Evolutionary conservation across 2,797 vertebrate species (phyloP).

Genomic region (Lemur catta): DNA sequence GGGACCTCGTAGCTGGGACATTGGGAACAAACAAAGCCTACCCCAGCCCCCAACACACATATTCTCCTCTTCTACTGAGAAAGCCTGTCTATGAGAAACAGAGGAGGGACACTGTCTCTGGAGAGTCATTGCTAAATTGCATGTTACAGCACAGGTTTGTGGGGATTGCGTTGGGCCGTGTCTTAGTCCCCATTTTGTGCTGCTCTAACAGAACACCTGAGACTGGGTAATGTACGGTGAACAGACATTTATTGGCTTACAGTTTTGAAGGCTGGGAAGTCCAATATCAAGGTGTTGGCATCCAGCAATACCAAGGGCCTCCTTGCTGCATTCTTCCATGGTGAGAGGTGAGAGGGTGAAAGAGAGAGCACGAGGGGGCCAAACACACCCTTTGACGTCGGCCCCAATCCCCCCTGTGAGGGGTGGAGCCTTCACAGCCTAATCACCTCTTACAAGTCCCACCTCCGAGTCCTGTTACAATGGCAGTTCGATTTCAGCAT

Average conservation of each 20-base stretch:
- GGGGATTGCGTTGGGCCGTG: too few species aligned
- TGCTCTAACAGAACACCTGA: background rate
- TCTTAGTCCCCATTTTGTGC: too few species aligned
- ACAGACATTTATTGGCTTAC: background rate
- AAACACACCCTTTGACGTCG: background rate
- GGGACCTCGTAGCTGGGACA: background rate
- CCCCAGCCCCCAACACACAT: rapidly evolving
- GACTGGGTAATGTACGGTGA: background rate
- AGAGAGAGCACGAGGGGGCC: background rate
- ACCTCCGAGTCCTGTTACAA: background rate
- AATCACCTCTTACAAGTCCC: background rate
- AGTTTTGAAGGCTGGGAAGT: background rate
- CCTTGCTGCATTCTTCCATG: background rate
- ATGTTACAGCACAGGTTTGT: too few species aligned
- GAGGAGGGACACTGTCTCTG: background rate
- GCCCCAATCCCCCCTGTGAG: background rate
- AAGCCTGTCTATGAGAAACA: background rate
- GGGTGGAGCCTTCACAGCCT: background rate
- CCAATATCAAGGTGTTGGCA: background rate
- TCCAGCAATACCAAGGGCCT: background rate
- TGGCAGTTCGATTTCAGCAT: background rate
- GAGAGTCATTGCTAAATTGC: background rate
- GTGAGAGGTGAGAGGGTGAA: rapidly evolving
- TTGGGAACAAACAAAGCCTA: background rate
- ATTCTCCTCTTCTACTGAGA: background rate